Evolutionary conservation across 2,113 vertebrate species (phyloP), one percentile per base, ranked within the genome.

Genomic region (Poeciliopsis prolifica): DNA sequence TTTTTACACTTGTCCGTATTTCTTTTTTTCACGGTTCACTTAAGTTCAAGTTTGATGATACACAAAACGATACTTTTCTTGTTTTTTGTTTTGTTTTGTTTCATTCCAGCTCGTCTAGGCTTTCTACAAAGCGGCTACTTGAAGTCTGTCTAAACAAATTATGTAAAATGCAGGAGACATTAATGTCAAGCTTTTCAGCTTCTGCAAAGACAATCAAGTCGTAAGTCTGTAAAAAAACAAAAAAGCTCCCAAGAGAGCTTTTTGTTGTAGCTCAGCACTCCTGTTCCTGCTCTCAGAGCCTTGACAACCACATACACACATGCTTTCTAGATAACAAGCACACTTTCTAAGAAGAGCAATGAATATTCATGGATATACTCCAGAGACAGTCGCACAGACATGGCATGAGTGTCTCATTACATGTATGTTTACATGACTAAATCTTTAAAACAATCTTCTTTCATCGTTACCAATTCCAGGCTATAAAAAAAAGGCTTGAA

Each of bases 331-430:
- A 83, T 17, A 89, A 66, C 81, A 79, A 81, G 71, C 79, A 68
- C 33, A 73, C 65, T 54, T 40, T 90, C 60, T 62, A 30, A 78
- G 70, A 61, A n/a, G 63, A 66, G 62, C 63, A 63, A 85, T 91
- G 82, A 92, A 93, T 94, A 92, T 93, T 93, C 78, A 88, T 90
- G 71, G 30, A 0, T 69, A 69, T 84, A 74, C 89, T 89, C 68
- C 60, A 77, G 58, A 58, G 54, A 65, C 31, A 68, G 51, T 73
- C n/a, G 62, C 69, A 29, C 42, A 68, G 62, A 31, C 61, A 42
- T 65, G 14, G 19, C 40, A 29, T 4, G 15, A 73, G 60, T 79
- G 51, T 62, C 42, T 71, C 29, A 44, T 64, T 13, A 66, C 64
- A 4, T 66, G 42, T 9, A 19, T 19, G 22, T 40, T 61, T 35